These are phyloP conservation scores for Terrapene triunguis DNA, from an alignment of 2,113 vertebrate species.

Conservation along the genomic window DNA sequence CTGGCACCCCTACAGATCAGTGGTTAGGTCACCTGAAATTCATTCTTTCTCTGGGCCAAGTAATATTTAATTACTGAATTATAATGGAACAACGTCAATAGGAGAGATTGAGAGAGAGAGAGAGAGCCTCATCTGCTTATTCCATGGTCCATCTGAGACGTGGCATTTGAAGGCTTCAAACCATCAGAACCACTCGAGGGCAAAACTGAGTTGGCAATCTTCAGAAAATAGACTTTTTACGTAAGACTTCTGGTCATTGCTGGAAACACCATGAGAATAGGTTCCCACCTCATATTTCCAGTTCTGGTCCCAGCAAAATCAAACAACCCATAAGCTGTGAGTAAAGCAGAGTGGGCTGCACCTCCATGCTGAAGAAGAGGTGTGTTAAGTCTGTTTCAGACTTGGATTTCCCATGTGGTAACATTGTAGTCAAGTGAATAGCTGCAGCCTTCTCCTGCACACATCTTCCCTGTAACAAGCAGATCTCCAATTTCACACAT, in stretches of 20 bases:
- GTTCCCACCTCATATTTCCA: background rate
- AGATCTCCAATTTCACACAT: accelerated
- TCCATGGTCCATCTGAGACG: background rate
- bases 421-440: background rate
- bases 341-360: background rate
- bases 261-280: background rate
- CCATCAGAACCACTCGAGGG: too few relatives aligned
- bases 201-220: background rate
- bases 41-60: background rate
- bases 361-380: background rate
- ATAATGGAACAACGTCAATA: background rate
- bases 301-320: background rate
- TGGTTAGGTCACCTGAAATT: background rate
- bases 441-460: background rate
- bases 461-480: background rate
- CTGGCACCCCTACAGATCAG: background rate
- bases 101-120: background rate
- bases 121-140: too few relatives aligned
- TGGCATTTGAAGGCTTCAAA: background rate
- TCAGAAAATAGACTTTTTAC: background rate
- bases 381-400: background rate
- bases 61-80: background rate
- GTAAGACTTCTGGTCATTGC: background rate
- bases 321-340: background rate
- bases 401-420: background rate